Evolutionary conservation across 2,113 vertebrate genomes (phyloP).

Genomic region (Panthera tigris): DNA sequence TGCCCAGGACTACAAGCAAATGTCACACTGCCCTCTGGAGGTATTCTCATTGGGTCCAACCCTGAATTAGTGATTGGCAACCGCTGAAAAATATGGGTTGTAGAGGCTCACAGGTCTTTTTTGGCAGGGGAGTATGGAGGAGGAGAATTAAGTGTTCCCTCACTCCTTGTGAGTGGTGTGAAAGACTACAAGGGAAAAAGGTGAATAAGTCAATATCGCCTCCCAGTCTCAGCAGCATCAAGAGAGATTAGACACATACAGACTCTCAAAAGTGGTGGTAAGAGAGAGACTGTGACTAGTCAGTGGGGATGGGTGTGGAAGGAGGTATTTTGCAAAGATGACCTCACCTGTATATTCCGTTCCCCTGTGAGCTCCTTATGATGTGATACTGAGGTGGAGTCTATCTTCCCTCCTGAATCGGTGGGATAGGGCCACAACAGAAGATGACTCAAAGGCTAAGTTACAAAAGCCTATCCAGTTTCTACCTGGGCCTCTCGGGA

Average conservation of each 20-base stretch:
- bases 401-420: neutral
- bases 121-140: neutral
- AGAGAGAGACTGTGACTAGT: neutral
- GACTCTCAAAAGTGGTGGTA: neutral
- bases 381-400: neutral
- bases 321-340: neutral
- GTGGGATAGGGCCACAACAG: neutral
- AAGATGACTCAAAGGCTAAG: neutral
- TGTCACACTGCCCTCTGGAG: conserved; percentile 20
- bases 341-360: neutral
- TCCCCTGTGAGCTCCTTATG: neutral
- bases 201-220: neutral
- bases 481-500: neutral
- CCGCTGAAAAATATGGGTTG: neutral
- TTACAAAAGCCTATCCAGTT: neutral
- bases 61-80: neutral
- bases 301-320: neutral
- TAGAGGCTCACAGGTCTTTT: neutral
- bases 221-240: neutral
- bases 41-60: neutral
- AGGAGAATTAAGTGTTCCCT: neutral
- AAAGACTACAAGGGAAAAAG: neutral
- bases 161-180: neutral
- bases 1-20: neutral
- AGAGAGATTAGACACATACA: neutral